Percentiles rank a stretch among this genome's conserved stretches.
Conservation (phyloP, 2,113 vertebrate genomes). For the Paraplagusia blochii region DNA sequence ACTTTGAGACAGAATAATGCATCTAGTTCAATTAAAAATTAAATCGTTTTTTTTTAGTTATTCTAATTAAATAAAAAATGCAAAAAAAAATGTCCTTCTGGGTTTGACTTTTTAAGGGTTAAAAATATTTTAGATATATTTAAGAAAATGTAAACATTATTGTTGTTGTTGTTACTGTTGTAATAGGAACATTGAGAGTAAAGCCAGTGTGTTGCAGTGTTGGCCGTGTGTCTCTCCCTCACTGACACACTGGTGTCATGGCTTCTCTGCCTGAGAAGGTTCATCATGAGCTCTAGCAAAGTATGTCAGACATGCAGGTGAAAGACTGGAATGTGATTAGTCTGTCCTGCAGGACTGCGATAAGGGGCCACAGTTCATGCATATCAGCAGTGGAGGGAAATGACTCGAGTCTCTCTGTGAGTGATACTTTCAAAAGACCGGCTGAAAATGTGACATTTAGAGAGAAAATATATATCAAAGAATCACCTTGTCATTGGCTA, state of each 20-base stretch:
- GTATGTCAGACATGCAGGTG: slow-evolving; percentile 76
- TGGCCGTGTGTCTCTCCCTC: slow-evolving; percentile 54
- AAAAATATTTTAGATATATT: too few relatives aligned
- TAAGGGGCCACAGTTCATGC: slow-evolving; percentile 75
- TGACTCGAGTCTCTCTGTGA: slow-evolving; percentile 48
- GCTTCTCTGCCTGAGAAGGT: slow-evolving; percentile 66
- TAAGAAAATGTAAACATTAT: too few relatives aligned
- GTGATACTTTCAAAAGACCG: slow-evolving; percentile 57
- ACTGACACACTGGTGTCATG: slow-evolving; percentile 65
- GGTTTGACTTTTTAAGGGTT: too few relatives aligned
- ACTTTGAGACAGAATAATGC: too few relatives aligned
- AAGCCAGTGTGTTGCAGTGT: slow-evolving; percentile 28
- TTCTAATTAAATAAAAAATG: too few relatives aligned
- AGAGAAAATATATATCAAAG: not conserved
- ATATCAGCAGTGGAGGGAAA: slow-evolving; percentile 54
- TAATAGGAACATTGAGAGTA: slow-evolving; percentile 11
- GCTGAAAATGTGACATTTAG: slow-evolving; percentile 16
- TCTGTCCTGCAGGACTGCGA: slow-evolving; percentile 75
- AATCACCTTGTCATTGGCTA: slow-evolving; percentile 28
- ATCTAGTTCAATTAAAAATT: too few relatives aligned
- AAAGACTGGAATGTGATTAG: slow-evolving; percentile 77
- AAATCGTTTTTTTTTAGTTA: too few relatives aligned
- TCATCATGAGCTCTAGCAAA: slow-evolving; percentile 71
- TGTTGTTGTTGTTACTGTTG: too few relatives aligned
- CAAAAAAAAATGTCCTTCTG: too few relatives aligned